phyloP scores from a whole-genome alignment of 1,140 invertebrate genomes.

The Philotrypesis tridentata region DNA sequence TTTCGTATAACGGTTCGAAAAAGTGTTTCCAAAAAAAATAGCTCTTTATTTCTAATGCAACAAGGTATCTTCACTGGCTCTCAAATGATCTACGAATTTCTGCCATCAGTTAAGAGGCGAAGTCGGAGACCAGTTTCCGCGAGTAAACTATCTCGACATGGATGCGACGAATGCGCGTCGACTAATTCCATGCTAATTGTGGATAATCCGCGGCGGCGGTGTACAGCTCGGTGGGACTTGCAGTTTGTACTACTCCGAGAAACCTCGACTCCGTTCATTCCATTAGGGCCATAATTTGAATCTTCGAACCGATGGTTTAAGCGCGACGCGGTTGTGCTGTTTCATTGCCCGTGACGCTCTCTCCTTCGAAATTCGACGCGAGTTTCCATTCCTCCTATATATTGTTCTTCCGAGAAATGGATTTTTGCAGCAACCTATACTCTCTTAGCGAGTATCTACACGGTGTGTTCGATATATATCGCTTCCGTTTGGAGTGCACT shows the following conservation, averaged over 20 bases:
- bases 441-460: background rate
- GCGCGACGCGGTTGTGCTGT: background rate
- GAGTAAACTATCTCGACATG: background rate
- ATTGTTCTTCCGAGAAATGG: background rate
- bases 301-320: background rate
- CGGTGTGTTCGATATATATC: no score
- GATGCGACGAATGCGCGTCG: no score
- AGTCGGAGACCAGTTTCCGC: no score
- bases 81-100: no score
- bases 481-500: no score
- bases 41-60: no score
- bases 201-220: background rate
- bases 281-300: background rate
- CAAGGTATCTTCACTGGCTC: no score
- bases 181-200: conserved; percentile 5
- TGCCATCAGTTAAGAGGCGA: no score
- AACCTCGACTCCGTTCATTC: background rate
- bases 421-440: background rate
- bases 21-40: no score
- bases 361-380: background rate
- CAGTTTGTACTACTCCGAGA: background rate
- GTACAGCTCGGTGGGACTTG: background rate
- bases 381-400: background rate
- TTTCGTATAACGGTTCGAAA: no score
- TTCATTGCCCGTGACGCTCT: no score